Base-by-base conservation (phyloP, 2,113 vertebrate genomes). In the Coryphaenoides rupestris region DNA sequence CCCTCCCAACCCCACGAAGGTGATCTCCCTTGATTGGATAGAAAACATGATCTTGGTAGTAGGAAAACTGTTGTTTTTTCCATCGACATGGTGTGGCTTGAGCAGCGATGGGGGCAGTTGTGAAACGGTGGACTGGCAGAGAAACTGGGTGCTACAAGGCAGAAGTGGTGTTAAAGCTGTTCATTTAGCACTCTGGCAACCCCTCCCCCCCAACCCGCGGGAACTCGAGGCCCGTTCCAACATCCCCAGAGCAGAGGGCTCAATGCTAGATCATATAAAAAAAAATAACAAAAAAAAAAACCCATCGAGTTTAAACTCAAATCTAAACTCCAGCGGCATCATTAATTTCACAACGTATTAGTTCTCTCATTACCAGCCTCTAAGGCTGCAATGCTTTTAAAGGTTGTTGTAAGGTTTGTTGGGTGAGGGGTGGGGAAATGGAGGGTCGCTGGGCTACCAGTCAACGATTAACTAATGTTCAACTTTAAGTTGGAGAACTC, bases 81-180 rank as follows among this genome's bases (percentile, higher is more conserved):
- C 15, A 58, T n/a, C 1, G 19, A 2, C 17, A 53, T 13, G 33
- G 21, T 45, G 28, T n/a, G n/a, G n/a, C n/a, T n/a, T 50, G 55
- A 62, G 46, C 49, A 26, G 26, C 15, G 7, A 40, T 12, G 13
- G 33, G 9, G 13, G 33, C 33, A 40, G 7, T 9, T 1, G 7
- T 50, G 55, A 21, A 28, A 14, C 26, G 28, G 4, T 26, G 28
- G 5, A 24, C 33, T 12, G 13, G 33, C 9, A 12, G 33, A 40
- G 33, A 7, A n/a, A 40, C 5, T 40, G 9, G 26, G 12, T 58
- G 19, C 26, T 58, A 61, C 21, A 66, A 58, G 67, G 60, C 64
- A 65, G 24, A 28, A 19, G 62, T 4, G 28, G 58, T 4, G 45
- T 60, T 73, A 70, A 72, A 74, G 61, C 63, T 49, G 54, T 60